These are phyloP conservation scores for Erethizon dorsatum DNA, from an alignment of 2,797 vertebrate genomes.

Conservation along the genomic window DNA sequence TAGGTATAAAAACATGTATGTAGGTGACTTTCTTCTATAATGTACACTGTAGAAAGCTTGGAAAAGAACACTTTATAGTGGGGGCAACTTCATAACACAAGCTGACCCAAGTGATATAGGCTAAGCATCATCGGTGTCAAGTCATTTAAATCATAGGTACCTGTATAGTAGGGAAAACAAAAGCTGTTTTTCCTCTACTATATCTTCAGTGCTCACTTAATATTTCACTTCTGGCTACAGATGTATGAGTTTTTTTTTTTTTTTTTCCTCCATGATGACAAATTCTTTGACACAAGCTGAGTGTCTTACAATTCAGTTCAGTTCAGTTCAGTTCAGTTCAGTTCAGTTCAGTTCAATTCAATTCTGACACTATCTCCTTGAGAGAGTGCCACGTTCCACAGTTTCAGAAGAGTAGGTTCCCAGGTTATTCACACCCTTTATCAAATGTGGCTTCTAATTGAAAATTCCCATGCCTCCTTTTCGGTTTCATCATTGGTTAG, in stretches of 20 bases:
- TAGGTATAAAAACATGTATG: not conserved
- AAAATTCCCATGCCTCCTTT: not conserved
- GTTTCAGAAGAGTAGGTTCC: not conserved
- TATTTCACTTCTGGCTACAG: not conserved
- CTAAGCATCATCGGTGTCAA: not conserved
- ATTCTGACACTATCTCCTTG: not conserved
- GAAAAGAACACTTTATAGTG: not conserved
- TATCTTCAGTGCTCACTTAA: not conserved
- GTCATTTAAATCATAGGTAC: not conserved
- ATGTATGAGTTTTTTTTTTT: not conserved
- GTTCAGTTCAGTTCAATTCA: no score
- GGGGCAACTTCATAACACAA: not conserved
- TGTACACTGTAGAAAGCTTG: not conserved
- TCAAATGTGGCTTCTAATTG: not conserved
- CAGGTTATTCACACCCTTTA: not conserved
- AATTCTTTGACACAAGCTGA: not conserved
- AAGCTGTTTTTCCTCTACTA: not conserved
- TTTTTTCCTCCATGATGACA: not conserved
- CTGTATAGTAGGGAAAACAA: not conserved
- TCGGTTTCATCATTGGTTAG: not conserved
- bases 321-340: not conserved
- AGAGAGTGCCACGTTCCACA: not conserved
- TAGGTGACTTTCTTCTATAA: not conserved
- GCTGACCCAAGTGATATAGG: not conserved
- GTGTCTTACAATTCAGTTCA: not conserved